Base-by-base conservation (phyloP, 1,140 invertebrate genomes). In the Sinonovacula constricta region DNA sequence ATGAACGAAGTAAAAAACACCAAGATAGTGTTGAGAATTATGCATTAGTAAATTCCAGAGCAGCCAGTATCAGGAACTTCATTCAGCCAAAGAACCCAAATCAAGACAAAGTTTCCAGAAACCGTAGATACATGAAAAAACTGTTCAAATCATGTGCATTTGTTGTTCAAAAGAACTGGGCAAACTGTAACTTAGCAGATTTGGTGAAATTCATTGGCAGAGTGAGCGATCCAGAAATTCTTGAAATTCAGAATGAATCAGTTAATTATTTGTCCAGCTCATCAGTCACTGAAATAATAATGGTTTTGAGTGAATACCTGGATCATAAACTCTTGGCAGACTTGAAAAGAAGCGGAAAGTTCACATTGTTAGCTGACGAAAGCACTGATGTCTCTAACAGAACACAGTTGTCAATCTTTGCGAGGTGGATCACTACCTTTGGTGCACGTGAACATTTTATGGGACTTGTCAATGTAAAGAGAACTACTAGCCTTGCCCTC, bases 341-440 rank as follows among this genome's bases (percentile, higher is more conserved):
- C 4, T 36, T 70, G 10, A n/a, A n/a, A n/a, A 57, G 31, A 26
- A 22, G 39, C 14, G 12, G 33, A 57, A 70, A 70, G n/a, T 57
- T 69, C 24, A 69, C 66, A n/a, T 33, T 69, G n/a, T 69, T 69
- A n/a, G 12, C 34, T 4, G 26, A 69, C 22, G 49, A 54, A 69
- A 56, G 53, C 18, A 70, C 67, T 30, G 67, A 70, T 70, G 36
- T 57, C 15, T 18, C 53, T 26, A 70, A 70, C 33, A 54, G 67
- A 57, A 18, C n/a, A 1, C 67, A 70, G 3, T 30, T 36, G 7
- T 70, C 67, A 70, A n/a, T 70, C n/a, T 36, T 70, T 15, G 67
- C 67, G n/a, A 28, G 53, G 24, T 70, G 67, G 54, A 7, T 70
- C n/a, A 22, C n/a, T 15, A 14, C 33, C 33, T 28, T 31, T 2